phyloP scores from a whole-genome alignment of 2,797 vertebrate genomes.

The Streptopelia turtur region DNA sequence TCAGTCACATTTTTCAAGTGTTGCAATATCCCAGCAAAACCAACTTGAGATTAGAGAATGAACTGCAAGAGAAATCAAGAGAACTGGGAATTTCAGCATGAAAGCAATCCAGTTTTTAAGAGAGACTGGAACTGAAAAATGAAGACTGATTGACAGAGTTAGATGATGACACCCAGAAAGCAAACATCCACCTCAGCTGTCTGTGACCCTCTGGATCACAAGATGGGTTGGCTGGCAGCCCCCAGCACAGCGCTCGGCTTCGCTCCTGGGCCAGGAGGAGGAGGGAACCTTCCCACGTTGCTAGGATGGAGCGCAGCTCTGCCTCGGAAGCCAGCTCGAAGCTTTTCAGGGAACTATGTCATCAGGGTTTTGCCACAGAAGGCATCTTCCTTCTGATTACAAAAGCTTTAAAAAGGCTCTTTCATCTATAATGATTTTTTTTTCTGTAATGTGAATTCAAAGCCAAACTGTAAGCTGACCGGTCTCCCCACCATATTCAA shows the following conservation, averaged over 20 bases:
- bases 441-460: neutral
- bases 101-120: neutral
- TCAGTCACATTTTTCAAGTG: neutral
- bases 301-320: conserved; percentile 26
- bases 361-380: neutral
- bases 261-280: neutral
- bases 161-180: neutral
- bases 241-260: conserved; percentile 31
- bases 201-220: conserved; percentile 18
- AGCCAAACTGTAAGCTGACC: neutral
- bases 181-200: neutral
- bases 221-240: neutral
- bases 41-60: neutral
- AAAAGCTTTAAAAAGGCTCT: neutral
- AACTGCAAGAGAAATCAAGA: neutral
- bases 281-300: conserved; percentile 1
- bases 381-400: neutral
- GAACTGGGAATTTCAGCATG: neutral
- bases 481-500: neutral
- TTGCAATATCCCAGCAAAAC: neutral
- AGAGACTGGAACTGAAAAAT: neutral
- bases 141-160: neutral
- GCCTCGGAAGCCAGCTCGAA: conserved; percentile 8
- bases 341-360: conserved; percentile 8
- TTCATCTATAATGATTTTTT: neutral